Percentiles rank a stretch among this genome's conserved stretches.
phyloP scores from a whole-genome alignment of 2,113 vertebrate genomes.

The Hemicordylus capensis region DNA sequence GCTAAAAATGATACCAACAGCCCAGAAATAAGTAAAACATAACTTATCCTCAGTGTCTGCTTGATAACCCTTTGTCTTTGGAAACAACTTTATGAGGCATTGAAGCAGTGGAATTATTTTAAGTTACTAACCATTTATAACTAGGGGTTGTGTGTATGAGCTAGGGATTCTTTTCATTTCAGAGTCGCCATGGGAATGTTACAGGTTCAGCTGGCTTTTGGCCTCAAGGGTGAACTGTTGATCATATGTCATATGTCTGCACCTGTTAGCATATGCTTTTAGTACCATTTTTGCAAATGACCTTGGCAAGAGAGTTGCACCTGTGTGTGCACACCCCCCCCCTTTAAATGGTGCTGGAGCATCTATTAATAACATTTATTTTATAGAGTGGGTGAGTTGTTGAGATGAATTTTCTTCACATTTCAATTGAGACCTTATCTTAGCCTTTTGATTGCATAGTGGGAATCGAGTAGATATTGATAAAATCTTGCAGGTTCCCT shows the following conservation, averaged over 20 bases:
- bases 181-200: not conserved
- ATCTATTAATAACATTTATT: slow-evolving; percentile 20
- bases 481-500: not conserved
- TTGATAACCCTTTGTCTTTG: not conserved
- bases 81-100: not conserved
- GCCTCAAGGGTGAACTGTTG: not conserved
- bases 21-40: not conserved
- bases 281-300: not conserved
- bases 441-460: not conserved
- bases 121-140: not conserved
- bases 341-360: not conserved
- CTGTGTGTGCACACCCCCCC: not conserved
- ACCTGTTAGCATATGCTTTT: slow-evolving; percentile 19
- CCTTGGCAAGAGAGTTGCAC: slow-evolving; percentile 2
- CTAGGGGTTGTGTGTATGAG: not conserved
- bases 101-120: not conserved
- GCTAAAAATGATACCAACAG: not conserved
- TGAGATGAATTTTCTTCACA: not conserved
- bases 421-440: slow-evolving; percentile 6
- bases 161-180: not conserved
- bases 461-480: not conserved
- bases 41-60: not conserved
- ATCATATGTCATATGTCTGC: not conserved
- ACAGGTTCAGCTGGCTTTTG: not conserved
- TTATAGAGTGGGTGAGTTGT: not conserved